Evolutionary conservation across 2,797 vertebrate species (phyloP).

Genomic region (Enteromius viviparus): DNA sequence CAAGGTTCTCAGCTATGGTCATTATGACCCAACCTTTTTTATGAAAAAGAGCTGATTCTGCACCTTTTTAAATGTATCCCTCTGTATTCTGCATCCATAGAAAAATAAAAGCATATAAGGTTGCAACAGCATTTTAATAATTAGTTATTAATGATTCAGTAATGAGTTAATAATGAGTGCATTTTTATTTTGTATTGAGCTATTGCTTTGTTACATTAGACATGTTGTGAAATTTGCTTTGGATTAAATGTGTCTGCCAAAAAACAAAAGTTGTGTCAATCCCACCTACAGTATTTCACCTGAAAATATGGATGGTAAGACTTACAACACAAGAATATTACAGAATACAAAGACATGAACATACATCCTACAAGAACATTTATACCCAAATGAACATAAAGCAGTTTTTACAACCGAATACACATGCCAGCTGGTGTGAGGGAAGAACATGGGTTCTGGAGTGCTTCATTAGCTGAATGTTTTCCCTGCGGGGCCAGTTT

Average conservation of each 20-base stretch:
- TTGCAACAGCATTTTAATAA: not conserved
- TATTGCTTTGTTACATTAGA: not conserved
- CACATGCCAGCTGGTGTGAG: constrained; percentile 40
- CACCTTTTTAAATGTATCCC: not conserved
- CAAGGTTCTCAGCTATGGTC: not conserved
- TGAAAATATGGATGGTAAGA: not conserved
- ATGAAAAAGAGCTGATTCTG: not conserved
- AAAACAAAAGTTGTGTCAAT: not conserved
- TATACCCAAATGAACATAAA: constrained; percentile 27
- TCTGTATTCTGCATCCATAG: not conserved
- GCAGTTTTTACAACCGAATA: constrained; percentile 37
- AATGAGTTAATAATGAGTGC: not conserved
- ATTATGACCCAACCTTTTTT: not conserved
- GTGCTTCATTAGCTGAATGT: constrained; percentile 42
- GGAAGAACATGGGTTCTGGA: constrained; percentile 16
- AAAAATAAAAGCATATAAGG: not conserved
- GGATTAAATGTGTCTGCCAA: not conserved
- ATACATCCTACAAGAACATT: not conserved
- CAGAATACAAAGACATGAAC: constrained; percentile 9
- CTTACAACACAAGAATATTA: constrained; percentile 17
- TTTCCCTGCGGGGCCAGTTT: constrained; percentile 27
- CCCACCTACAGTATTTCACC: not conserved
- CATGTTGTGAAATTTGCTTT: not conserved
- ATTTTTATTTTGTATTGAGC: not conserved
- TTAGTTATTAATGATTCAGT: too few species aligned